Base-by-base conservation (phyloP, 2,113 vertebrate genomes). In the Helogale parvula region DNA sequence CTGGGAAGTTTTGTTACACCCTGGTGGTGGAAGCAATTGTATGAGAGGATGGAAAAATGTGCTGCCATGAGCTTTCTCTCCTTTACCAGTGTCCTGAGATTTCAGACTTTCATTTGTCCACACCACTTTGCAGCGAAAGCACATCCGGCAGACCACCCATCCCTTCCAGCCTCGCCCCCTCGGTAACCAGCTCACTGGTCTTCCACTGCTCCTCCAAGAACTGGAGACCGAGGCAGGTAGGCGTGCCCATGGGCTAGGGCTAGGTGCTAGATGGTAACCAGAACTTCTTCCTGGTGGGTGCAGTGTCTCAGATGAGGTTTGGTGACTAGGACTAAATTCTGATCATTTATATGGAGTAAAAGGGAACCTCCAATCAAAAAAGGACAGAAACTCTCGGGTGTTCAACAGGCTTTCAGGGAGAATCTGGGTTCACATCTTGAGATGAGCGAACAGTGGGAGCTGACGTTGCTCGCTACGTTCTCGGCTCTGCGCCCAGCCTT, bases 161-260 rank as follows among this genome's bases (percentile, higher is more conserved):
- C 35, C 79, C 76, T 79, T 38, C 35, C 47, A 74, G 83, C 47
- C 74, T 29, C 8, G 14, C 50, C 57, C 54, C 19, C 79, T 93
- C 65, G 19, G 57, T 72, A 29, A 93, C 33, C 41, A 83, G 89
- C 80, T 79, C 25, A 1, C n/a, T 15, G 14, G 63, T 41, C 54
- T 38, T 5, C 13, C 54, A 3, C 0, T 9, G 27, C 4, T 25
- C 66, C 60, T 57, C 41, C 5, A 35, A 50, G 60, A n/a, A 68
- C 66, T 2, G 2, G 47, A 80, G 60, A 54, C 7, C 1, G 4
- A 82, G 35, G 7, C 1, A 0, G 7, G 50, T 7, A 41, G 8
- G 66, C 0, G 0, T 29, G 29, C 17, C 66, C 35, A 38, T 1
- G 0, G 19, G 52, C 4, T 52, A 45, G 0, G 15, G 52, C 4